Percentiles rank a stretch among this genome's conserved stretches.
Conservation (phyloP, 2,888 invertebrate genomes). For the Dinocampus coccinellae region DNA sequence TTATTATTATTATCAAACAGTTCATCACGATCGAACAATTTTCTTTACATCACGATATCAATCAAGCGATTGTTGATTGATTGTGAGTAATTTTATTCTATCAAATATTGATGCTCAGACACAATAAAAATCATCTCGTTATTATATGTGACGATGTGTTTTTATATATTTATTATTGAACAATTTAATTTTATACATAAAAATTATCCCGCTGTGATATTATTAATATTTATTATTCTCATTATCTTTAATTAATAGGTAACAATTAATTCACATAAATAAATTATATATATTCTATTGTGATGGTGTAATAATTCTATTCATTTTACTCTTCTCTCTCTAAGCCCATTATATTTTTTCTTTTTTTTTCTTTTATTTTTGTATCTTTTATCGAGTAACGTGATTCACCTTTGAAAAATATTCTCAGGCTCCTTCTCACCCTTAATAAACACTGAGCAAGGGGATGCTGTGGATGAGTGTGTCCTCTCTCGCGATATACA, state of each 20-base stretch:
- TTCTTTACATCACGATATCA: conserved; percentile 37
- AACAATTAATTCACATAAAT: conserved; percentile 1
- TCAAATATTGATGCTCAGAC: conserved; percentile 3
- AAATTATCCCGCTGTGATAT: background rate
- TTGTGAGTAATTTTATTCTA: conserved; percentile 32
- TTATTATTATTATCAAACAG: conserved; percentile 25
- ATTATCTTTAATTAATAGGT: background rate
- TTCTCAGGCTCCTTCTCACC: conserved; percentile 40
- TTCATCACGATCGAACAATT: conserved; percentile 35
- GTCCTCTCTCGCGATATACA: conserved; percentile 39
- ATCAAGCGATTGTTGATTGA: conserved; percentile 37
- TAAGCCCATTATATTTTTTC: no score
- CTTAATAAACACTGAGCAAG: conserved; percentile 40
- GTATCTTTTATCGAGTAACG: no score
- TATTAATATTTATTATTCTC: conserved; percentile 3
- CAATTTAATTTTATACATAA: background rate
- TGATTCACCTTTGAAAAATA: conserved; percentile 24
- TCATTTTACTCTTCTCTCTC: background rate
- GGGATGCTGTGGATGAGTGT: conserved; percentile 42
- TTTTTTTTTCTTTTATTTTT: no score
- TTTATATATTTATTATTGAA: background rate
- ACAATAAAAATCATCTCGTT: background rate
- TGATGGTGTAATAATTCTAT: background rate
- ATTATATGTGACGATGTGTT: background rate
- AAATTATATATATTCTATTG: conserved; percentile 6